A percentile compares a stretch with the other conserved stretches of the same genome.
Conservation (phyloP, 1,140 invertebrate genomes). For the Cryptotermes secundus region DNA sequence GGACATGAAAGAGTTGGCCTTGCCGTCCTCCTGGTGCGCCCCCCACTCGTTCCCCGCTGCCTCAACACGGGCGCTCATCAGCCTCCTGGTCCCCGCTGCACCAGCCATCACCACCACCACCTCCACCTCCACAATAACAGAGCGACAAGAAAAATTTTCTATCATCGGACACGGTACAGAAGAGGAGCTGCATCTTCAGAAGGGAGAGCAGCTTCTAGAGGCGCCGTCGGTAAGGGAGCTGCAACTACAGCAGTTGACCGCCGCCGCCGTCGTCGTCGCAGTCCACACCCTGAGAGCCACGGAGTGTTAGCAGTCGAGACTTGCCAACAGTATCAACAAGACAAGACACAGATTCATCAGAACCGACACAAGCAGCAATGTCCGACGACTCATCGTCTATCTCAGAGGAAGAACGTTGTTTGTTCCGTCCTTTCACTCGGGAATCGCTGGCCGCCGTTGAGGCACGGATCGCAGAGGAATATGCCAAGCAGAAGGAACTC, state of each 20-base stretch:
- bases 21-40: conserved; percentile 27
- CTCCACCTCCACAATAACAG: not conserved
- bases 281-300: not conserved
- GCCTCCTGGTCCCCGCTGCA: conserved; percentile 22
- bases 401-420: conserved; percentile 89
- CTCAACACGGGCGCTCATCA: conserved; percentile 19
- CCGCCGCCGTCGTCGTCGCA: conserved; percentile 4
- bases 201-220: not conserved
- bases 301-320: not conserved
- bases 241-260: not conserved
- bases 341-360: not conserved
- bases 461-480: conserved; percentile 88
- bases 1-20: conserved; percentile 31
- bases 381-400: conserved; percentile 85
- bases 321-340: not conserved
- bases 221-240: not conserved
- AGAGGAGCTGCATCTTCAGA: not conserved
- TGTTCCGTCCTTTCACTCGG: conserved; percentile 97
- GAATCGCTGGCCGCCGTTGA: conserved; percentile 93
- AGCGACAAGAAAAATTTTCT: not conserved
- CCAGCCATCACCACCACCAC: not conserved
- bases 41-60: conserved; percentile 15
- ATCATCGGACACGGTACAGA: not conserved
- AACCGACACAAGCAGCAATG: conserved; percentile 61
- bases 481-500: conserved; percentile 93